phyloP scores from a whole-genome alignment of 2,113 vertebrate genomes.

The Mirza zaza region DNA sequence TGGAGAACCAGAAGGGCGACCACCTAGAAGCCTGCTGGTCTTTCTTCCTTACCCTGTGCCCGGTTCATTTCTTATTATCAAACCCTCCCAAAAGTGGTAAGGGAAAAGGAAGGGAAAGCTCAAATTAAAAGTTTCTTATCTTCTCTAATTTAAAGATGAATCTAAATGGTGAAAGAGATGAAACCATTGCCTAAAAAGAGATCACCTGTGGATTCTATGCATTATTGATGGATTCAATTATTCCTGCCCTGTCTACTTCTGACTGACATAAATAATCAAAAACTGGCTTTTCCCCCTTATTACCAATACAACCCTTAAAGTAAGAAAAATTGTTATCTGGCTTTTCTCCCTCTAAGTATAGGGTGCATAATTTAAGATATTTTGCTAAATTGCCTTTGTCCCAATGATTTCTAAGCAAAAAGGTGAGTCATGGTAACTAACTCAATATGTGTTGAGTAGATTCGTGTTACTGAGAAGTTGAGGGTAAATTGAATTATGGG shows the following conservation, averaged over 20 bases:
- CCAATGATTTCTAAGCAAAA: constrained; percentile 46
- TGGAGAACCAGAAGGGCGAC: neutral
- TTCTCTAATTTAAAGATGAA: neutral
- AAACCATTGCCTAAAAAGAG: neutral
- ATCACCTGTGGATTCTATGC: neutral
- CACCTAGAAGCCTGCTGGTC: neutral
- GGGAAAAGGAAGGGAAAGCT: neutral
- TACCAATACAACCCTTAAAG: neutral
- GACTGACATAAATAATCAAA: neutral
- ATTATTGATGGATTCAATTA: neutral
- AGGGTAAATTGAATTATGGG: constrained; percentile 13
- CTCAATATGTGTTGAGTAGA: neutral
- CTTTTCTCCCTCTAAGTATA: neutral
- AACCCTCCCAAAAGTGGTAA: neutral
- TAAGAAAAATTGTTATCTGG: neutral
- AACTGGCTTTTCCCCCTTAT: neutral
- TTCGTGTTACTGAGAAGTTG: constrained; percentile 21
- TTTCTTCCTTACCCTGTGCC: neutral
- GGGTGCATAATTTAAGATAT: constrained; percentile 15
- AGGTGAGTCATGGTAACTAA: constrained; percentile 24
- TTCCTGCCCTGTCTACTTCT: neutral
- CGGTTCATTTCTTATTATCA: neutral
- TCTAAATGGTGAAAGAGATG: neutral
- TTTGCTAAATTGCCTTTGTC: constrained; percentile 40
- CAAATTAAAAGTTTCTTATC: neutral